A percentile compares a stretch with the other conserved stretches of the same genome.
Conservation (phyloP, 1,140 invertebrate genomes). For the Cataglyphis hispanica region DNA sequence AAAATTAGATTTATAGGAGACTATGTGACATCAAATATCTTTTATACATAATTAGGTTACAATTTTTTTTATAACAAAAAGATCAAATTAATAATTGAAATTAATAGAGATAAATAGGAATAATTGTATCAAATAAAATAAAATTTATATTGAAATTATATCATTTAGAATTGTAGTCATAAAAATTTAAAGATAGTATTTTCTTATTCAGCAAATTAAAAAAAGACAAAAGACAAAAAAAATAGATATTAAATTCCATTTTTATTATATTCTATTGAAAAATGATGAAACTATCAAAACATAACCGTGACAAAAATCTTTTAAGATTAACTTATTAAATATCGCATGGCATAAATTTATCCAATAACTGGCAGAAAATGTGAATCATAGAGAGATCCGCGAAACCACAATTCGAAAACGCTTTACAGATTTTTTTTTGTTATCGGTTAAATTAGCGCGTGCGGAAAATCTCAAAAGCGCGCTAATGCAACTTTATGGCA, state of each 20-base stretch:
- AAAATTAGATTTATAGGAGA: not conserved
- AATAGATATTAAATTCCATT: not conserved
- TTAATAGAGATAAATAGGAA: not conserved
- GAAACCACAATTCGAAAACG: not conserved
- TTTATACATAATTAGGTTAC: not conserved
- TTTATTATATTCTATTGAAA: not conserved
- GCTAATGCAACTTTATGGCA: not conserved
- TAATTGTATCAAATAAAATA: not conserved
- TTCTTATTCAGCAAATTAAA: not conserved
- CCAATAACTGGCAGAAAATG: not conserved
- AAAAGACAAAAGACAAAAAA: not conserved
- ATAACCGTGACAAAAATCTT: not conserved
- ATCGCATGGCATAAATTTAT: not conserved
- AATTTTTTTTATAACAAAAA: not conserved
- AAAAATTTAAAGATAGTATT: not conserved
- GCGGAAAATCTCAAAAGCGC: not conserved
- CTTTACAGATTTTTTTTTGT: not conserved
- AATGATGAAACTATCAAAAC: not conserved
- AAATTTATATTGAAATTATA: not conserved
- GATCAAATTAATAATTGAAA: not conserved
- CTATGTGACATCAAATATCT: no score
- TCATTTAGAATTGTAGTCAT: not conserved
- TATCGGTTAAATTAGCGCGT: conserved; percentile 14
- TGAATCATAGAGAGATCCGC: not conserved
- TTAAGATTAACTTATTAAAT: not conserved